Percentiles rank a stretch among this genome's conserved stretches.
Evolutionary conservation across 1,140 invertebrate species (phyloP).

Genomic region (Drosophila ohnishii): DNA sequence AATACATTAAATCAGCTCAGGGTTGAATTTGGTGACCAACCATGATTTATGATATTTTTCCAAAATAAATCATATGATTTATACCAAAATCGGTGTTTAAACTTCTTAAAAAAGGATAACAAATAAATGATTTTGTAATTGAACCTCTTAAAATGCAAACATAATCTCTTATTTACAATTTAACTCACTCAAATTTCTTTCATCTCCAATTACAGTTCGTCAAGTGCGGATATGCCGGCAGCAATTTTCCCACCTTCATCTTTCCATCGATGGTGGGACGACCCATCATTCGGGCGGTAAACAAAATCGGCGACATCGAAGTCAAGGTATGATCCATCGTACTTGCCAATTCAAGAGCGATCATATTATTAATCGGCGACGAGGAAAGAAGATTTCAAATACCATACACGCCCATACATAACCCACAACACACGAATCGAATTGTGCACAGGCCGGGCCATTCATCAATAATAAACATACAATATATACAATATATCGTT

Average conservation of each 20-base stretch:
- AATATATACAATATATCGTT: constrained; percentile 22
- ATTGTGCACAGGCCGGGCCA: constrained; percentile 43
- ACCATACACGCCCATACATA: neutral
- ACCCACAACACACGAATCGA: constrained; percentile 43
- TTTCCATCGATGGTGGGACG: constrained; percentile 99
- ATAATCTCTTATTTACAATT: neutral
- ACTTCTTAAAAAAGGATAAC: neutral
- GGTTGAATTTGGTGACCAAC: no score
- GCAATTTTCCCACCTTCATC: constrained; percentile 99
- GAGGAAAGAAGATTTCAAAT: constrained; percentile 22
- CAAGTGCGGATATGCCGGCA: constrained; percentile 99
- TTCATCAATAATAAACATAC: constrained; percentile 19
- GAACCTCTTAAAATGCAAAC: neutral
- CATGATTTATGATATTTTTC: neutral
- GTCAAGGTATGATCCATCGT: constrained; percentile 91
- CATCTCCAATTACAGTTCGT: constrained; percentile 93
- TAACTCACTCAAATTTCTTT: neutral
- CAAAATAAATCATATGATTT: neutral
- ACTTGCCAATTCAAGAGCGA: constrained; percentile 61
- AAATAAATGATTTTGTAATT: neutral
- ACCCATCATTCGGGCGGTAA: constrained; percentile 98
- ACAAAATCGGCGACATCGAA: constrained; percentile 99
- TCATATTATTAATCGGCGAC: constrained; percentile 17
- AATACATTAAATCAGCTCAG: neutral
- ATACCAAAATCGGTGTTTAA: neutral